phyloP scores from a whole-genome alignment of 2,113 vertebrate genomes.

The Meles meles region DNA sequence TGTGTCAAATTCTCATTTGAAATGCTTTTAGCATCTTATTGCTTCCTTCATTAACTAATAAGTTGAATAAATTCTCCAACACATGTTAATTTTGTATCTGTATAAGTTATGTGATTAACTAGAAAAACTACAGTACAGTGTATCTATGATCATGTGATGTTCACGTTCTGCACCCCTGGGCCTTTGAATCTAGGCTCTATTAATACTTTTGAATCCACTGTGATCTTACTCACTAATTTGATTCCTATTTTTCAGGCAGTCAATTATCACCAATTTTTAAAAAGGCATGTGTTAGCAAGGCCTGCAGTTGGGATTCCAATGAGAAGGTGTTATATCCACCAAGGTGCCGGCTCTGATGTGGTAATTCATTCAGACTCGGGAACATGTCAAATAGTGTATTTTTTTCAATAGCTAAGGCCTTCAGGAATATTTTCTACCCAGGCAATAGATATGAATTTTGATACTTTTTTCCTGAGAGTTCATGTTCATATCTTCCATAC shows the following conservation, averaged over 20 bases:
- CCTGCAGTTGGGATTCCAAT: neutral
- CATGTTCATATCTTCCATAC: neutral
- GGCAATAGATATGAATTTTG: neutral
- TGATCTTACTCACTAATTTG: neutral
- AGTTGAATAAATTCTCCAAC: slow-evolving; percentile 16
- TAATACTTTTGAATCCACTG: neutral
- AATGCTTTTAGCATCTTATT: neutral
- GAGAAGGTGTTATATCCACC: neutral
- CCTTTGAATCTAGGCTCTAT: neutral
- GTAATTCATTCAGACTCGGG: neutral
- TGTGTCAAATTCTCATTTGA: slow-evolving; percentile 5
- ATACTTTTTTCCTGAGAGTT: neutral
- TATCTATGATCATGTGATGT: neutral
- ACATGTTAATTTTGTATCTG: neutral
- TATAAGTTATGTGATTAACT: neutral
- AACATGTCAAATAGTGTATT: neutral
- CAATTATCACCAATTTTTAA: slow-evolving; percentile 24
- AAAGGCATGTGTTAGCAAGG: neutral
- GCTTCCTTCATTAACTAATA: neutral
- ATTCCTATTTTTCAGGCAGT: slow-evolving; percentile 22
- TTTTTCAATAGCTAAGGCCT: neutral
- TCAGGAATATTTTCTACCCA: neutral
- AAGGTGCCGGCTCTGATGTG: neutral
- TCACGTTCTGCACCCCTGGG: neutral
- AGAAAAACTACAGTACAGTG: neutral